Base-by-base conservation (phyloP, 2,888 invertebrate species). In the Lasioglossum leucozonium region DNA sequence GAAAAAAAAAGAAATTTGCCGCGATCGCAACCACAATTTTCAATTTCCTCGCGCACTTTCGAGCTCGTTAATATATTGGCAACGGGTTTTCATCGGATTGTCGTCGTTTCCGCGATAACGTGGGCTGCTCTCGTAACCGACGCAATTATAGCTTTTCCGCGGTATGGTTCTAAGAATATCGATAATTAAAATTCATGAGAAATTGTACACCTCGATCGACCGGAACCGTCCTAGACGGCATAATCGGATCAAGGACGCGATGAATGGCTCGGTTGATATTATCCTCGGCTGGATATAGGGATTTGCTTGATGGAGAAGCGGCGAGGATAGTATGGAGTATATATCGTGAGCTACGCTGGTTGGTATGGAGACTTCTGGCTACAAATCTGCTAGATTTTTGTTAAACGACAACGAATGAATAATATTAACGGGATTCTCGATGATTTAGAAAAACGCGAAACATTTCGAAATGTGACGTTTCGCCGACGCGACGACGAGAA, bases 101-200 rank as follows among this genome's bases (percentile, higher is more conserved):
- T 30, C 62, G 6, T 16, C 16, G 1, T 13, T 16, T 8, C 2
- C 5, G 16, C 58, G 58, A 26, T 6, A 16, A 5, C 13, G 58
- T 58, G 16, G 26, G 62, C 16, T 16, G 30, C 26, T 30, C 62
- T 8, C 30, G 34, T 22, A 22, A 37, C 67, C 22, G 34, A 10
- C 22, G 65, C 22, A 22, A 34, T 37, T 22, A 37, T 37, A 67
- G 37, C 37, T 67, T 34, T 22, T 34, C 34, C 4, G 37, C 22
- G 34, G 22, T 67, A 37, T 22, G 37, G 37, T 37, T 67, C 67
- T 67, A 67, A 67, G 37, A 67, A 69, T 40, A 69, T 69, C 13
- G 40, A 69, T 42, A 69, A 40, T 69, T 74, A 74, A 74, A 69
- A 69, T 40, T 69, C 40, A 69, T 40, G 69, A 69, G 69, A 74